Evolutionary conservation across 2,797 vertebrate genomes (phyloP).

Genomic region (Urocyon cinereoargenteus): DNA sequence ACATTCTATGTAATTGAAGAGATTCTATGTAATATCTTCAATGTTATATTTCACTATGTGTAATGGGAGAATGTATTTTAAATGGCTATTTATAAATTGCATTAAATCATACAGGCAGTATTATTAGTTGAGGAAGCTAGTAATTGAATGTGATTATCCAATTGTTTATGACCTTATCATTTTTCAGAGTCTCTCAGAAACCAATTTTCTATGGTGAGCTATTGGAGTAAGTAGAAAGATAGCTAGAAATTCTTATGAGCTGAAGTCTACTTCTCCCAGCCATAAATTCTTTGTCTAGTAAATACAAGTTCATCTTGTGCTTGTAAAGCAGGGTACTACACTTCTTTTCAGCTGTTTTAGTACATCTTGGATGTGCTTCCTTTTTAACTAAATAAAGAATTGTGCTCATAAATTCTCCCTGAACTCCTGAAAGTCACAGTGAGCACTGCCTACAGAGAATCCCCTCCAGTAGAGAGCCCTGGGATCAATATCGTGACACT

Average conservation of each 20-base stretch:
- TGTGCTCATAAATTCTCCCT: constrained; percentile 65
- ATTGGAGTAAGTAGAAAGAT: not conserved
- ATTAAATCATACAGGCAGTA: constrained; percentile 44
- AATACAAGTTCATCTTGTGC: constrained; percentile 56
- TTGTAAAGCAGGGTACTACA: constrained; percentile 40
- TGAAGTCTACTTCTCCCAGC: constrained; percentile 51
- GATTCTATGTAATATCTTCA: not conserved
- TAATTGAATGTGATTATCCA: constrained; percentile 58
- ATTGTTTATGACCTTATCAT: constrained; percentile 55
- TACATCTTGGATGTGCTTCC: constrained; percentile 52
- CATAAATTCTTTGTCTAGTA: constrained; percentile 71
- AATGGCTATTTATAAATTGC: constrained; percentile 48
- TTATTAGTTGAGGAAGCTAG: constrained; percentile 58
- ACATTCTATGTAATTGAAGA: not conserved
- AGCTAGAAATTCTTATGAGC: constrained; percentile 52
- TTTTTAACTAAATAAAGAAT: constrained; percentile 60
- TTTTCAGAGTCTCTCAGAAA: constrained; percentile 56
- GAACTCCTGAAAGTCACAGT: constrained; percentile 23
- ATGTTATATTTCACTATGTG: constrained; percentile 39
- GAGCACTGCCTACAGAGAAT: constrained; percentile 28
- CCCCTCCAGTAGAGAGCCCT: not conserved
- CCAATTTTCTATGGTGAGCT: constrained; percentile 42
- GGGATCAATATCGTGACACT: constrained; percentile 58
- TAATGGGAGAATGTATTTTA: constrained; percentile 56
- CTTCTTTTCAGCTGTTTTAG: constrained; percentile 54